Conservation (phyloP, 2,797 vertebrate genomes). For the Sibirionetta formosa region DNA sequence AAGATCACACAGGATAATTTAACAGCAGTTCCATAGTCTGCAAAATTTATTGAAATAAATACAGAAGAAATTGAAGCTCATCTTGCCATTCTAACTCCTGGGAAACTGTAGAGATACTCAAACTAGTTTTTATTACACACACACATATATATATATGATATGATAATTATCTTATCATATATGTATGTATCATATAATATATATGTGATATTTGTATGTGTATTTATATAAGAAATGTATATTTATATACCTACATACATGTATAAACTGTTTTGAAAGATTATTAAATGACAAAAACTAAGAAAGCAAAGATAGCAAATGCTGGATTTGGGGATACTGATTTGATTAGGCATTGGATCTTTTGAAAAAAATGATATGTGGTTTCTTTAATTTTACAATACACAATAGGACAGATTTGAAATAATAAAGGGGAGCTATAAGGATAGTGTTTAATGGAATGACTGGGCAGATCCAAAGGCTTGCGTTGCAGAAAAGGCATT, state of each 20-base stretch:
- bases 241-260: not conserved
- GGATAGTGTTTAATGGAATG: not conserved
- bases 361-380: not conserved
- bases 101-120: not conserved
- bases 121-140: not conserved
- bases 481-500: not conserved
- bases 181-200: no score
- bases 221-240: no score
- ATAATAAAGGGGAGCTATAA: not conserved
- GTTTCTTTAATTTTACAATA: not conserved
- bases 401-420: not conserved
- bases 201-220: no score
- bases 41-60: not conserved
- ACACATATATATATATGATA: no score
- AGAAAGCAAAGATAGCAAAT: not conserved
- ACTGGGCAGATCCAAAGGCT: not conserved
- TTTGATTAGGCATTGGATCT: not conserved
- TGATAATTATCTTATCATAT: no score
- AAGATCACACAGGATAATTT: not conserved
- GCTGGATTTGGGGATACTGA: not conserved
- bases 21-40: not conserved
- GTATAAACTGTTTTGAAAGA: not conserved
- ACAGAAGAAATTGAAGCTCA: not conserved
- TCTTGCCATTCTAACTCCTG: not conserved
- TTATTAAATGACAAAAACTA: not conserved